Percentiles rank a stretch among this genome's conserved stretches.
phyloP scores from a whole-genome alignment of 2,888 invertebrate species.

The Drosophila merina region DNA sequence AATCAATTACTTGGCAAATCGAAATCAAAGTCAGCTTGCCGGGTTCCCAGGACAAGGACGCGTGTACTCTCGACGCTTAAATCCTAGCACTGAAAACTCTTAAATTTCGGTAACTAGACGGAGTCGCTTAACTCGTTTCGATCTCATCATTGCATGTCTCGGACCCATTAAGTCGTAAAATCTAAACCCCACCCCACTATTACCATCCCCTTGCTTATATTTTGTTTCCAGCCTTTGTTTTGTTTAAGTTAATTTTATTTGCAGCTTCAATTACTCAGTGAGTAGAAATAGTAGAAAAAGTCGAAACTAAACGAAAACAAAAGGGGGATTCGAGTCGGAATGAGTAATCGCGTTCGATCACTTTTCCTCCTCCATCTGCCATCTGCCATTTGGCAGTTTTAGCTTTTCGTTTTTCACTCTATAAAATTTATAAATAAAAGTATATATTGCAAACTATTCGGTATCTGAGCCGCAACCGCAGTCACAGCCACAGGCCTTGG shows the following conservation, averaged over 20 bases:
- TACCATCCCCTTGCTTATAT: background rate
- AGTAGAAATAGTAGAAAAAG: background rate
- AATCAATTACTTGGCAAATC: conserved; percentile 46
- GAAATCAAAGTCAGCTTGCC: conserved; percentile 70
- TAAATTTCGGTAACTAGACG: background rate
- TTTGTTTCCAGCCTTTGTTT: conserved; percentile 12
- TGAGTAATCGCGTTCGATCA: conserved; percentile 23
- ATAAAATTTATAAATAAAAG: conserved; percentile 15
- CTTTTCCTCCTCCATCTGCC: conserved; percentile 8
- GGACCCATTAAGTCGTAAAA: conserved; percentile 54
- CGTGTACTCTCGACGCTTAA: conserved; percentile 13
- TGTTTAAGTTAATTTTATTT: conserved; percentile 56
- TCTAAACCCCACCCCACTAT: background rate
- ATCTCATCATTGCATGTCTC: conserved; percentile 54
- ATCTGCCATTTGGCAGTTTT: background rate
- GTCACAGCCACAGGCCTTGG: background rate
- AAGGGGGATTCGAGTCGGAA: background rate
- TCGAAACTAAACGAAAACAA: background rate
- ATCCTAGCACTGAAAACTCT: background rate
- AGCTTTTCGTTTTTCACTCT: conserved; percentile 1
- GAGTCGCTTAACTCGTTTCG: conserved; percentile 17
- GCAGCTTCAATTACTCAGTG: conserved; percentile 48
- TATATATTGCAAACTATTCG: conserved; percentile 9
- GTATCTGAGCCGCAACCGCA: background rate
- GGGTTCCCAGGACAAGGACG: conserved; percentile 57